Conservation (phyloP, 2,113 vertebrate species). For the Ptilorrhoa leucosticta region DNA sequence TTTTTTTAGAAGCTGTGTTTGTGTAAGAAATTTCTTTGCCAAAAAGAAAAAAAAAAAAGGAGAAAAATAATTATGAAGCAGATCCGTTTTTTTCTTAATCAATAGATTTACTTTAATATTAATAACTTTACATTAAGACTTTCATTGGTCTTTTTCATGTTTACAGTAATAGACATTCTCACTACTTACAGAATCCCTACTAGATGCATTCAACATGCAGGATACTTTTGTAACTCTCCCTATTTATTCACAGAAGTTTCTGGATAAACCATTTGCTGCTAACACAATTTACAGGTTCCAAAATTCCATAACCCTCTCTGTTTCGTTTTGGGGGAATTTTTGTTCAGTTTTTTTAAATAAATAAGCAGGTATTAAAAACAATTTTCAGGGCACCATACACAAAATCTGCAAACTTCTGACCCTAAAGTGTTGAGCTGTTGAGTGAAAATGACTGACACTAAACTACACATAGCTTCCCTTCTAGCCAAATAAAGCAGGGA, state of each 20-base stretch:
- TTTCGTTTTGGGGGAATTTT: neutral
- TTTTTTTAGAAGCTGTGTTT: neutral
- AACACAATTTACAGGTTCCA: neutral
- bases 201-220: neutral
- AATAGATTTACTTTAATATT: neutral
- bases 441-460: neutral
- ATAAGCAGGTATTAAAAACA: neutral
- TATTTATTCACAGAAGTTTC: neutral
- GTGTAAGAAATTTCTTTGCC: neutral
- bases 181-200: neutral
- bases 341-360: neutral
- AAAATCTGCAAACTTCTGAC: neutral
- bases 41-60: neutral
- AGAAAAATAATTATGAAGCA: neutral
- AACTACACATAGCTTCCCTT: neutral
- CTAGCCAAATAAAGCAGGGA: neutral
- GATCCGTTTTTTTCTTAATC: neutral
- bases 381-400: neutral
- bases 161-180: neutral
- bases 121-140: neutral
- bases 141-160: neutral
- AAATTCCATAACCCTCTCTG: neutral
- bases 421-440: neutral
- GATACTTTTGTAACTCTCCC: neutral
- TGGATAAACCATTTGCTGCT: neutral